Evolutionary conservation across 2,113 vertebrate species (phyloP).

Genomic region (Crotophaga sulcirostris): DNA sequence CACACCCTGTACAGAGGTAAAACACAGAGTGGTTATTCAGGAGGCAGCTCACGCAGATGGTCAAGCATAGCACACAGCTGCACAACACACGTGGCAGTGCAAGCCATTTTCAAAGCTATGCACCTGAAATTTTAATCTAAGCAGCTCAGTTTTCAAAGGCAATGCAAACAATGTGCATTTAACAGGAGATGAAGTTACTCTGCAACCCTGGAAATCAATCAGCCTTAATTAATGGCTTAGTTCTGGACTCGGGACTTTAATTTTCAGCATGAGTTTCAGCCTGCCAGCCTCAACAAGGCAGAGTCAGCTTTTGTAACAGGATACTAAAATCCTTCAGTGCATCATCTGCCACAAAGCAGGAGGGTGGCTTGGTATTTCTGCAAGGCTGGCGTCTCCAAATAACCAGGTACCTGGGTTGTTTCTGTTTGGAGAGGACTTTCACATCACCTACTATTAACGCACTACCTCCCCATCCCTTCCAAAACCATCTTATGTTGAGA

Average conservation of each 20-base stretch:
- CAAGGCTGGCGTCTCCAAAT: not conserved
- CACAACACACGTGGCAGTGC: not conserved
- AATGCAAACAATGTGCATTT: rapidly evolving
- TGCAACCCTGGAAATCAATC: not conserved
- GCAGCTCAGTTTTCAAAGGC: not conserved
- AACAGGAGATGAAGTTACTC: not conserved
- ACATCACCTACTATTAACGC: not conserved
- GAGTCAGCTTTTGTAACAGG: not conserved
- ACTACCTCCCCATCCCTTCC: not conserved
- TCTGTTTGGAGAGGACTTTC: not conserved
- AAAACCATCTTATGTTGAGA: not conserved
- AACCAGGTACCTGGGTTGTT: not conserved
- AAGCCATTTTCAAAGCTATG: not conserved
- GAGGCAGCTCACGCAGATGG: not conserved
- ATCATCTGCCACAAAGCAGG: not conserved
- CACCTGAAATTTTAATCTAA: not conserved
- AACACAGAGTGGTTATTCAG: not conserved
- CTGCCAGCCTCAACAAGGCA: not conserved
- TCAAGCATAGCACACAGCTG: not conserved
- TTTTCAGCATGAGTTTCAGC: not conserved
- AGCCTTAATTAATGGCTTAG: not conserved
- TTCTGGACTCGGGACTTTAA: not conserved
- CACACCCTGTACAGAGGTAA: not conserved
- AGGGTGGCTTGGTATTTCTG: not conserved
- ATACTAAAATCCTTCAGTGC: not conserved